Base-by-base conservation (phyloP, 37 sponge, comb jelly and placozoan genomes). In the Petrosia ficiformis region DNA sequence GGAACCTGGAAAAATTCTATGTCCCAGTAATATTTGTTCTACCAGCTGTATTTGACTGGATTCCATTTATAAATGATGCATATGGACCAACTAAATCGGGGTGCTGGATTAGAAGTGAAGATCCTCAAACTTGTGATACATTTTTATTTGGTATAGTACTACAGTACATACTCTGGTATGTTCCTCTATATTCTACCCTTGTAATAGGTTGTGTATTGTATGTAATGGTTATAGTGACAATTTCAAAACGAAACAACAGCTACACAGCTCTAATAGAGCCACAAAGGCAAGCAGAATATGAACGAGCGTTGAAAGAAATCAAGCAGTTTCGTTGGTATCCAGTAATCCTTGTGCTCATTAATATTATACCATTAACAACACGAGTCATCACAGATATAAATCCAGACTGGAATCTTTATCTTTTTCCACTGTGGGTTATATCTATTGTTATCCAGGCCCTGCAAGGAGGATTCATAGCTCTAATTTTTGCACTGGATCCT, bases 71-170 rank as follows among this genome's bases (percentile, higher is more conserved):
- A 0, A 21, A 44, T 30, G 8, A 5, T 2, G 66, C 91, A 5
- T 90, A 85, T 54, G 91, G 91, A 6, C 71, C 38, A 33, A 72
- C 82, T 2, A 83, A 86, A 21, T 60, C 82, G 0, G 81, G 76
- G 80, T 90, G 91, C 68, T 90, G 91, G 91, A 90, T 90, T 34
- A 69, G 82, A 29, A 57, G 57, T 3, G 54, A 56, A 1, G n/a
- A 61, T 29, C n/a, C n/a, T 61, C 28, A 61, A 8, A 48, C 54
- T 8, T 80, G 86, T 41, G 58, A 25, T 14, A 29, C 11, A 0
- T 34, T 25, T 29, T 0, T 22, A 1, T 65, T 76, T 14, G 90
- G 90, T 3, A 1, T 44, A 31, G 24, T 32, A 54, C 44, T 80
- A 36, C 61, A 57, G 42, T 80, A 59, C 68, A 37, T 39, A 10